A percentile compares a stretch with the other conserved stretches of the same genome.
Evolutionary conservation across 2,113 vertebrate species (phyloP).

Genomic region (Anhinga rufa): DNA sequence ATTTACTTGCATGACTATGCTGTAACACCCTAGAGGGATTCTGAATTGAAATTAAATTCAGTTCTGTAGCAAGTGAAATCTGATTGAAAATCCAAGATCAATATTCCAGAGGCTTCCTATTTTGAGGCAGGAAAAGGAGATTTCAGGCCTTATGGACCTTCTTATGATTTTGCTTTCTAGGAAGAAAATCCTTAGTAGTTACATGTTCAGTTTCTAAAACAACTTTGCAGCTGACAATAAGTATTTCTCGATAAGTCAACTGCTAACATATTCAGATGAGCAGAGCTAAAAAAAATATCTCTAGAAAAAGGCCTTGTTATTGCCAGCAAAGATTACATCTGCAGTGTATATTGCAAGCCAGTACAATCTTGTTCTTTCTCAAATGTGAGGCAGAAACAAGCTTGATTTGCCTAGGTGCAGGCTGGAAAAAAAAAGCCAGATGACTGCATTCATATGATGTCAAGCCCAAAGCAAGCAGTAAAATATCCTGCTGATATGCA

Average conservation of each 20-base stretch:
- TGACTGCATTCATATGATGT: background rate
- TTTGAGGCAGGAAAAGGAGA: background rate
- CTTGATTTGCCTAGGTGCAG: background rate
- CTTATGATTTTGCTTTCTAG: background rate
- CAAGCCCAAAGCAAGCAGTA: background rate
- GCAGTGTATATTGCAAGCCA: background rate
- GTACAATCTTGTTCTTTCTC: background rate
- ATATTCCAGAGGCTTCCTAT: background rate
- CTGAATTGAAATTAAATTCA: background rate
- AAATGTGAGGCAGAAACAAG: background rate
- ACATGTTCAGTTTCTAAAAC: background rate
- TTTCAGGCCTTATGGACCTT: background rate
- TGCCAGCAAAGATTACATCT: background rate
- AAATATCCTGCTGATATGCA: background rate
- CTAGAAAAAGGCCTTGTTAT: background rate
- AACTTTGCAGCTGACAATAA: background rate
- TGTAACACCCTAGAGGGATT: background rate
- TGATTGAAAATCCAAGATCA: background rate
- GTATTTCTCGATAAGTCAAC: background rate
- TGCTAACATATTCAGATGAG: background rate
- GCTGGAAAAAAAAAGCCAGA: background rate
- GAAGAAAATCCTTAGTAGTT: background rate
- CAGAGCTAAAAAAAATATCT: background rate
- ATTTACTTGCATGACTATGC: background rate
- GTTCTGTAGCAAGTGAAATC: background rate